Conservation (phyloP, 2,113 vertebrate genomes). For the Hystrix brachyura region DNA sequence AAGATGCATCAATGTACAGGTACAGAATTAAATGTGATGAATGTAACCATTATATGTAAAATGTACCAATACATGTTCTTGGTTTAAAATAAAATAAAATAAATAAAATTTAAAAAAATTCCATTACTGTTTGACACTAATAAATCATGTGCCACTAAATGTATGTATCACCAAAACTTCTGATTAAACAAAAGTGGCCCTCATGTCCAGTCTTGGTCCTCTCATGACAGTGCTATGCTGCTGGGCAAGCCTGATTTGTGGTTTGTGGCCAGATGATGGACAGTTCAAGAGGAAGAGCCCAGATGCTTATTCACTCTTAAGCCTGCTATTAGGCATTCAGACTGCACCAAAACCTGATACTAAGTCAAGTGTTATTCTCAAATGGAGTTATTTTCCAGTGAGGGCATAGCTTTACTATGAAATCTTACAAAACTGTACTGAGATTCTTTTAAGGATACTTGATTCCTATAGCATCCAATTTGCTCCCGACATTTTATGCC, state of each 20-base stretch:
- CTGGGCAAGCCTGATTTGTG: background rate
- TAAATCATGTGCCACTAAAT: conserved; percentile 52
- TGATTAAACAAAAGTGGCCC: background rate
- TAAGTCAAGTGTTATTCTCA: background rate
- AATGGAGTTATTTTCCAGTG: background rate
- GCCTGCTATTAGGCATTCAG: background rate
- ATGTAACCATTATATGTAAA: too few relatives aligned
- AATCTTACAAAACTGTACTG: background rate
- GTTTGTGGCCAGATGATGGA: background rate
- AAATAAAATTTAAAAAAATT: background rate
- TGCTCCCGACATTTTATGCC: background rate
- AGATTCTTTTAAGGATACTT: background rate
- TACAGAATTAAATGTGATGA: too few relatives aligned
- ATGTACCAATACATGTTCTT: too few relatives aligned
- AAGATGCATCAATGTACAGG: too few relatives aligned
- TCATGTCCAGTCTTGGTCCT: background rate
- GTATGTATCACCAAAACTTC: conserved; percentile 18
- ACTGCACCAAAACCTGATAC: background rate
- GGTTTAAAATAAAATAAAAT: too few relatives aligned
- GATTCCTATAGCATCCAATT: background rate
- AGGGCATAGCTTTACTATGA: background rate
- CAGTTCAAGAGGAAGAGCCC: background rate
- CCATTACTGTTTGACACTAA: conserved; percentile 43
- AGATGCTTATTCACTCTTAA: background rate
- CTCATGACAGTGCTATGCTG: background rate